A percentile compares a stretch with the other conserved stretches of the same genome.
phyloP scores from a whole-genome alignment of 2,797 vertebrate genomes.

The Adrianichthys oophorus region DNA sequence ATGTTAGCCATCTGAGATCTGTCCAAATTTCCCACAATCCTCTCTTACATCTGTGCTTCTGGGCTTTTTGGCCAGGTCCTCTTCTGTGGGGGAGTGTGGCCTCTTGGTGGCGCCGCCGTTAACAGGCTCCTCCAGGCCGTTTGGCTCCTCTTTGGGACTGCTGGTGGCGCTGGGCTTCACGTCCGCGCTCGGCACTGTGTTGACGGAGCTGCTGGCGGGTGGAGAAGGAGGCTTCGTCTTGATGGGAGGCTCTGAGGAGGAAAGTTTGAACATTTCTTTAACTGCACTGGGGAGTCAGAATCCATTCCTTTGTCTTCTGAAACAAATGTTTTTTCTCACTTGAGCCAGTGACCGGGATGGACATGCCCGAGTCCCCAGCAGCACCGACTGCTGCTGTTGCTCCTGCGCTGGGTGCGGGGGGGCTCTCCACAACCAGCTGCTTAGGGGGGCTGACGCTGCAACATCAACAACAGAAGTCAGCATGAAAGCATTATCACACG shows the following conservation, averaged over 20 bases:
- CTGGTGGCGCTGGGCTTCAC: constrained; percentile 44
- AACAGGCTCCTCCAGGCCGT: constrained; percentile 57
- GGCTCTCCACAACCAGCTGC: constrained; percentile 55
- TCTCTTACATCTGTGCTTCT: constrained; percentile 66
- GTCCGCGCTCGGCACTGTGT: constrained; percentile 7
- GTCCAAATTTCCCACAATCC: background rate
- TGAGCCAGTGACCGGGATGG: constrained; percentile 56
- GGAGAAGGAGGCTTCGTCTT: constrained; percentile 63
- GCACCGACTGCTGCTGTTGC: constrained; percentile 6
- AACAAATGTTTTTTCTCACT: constrained; percentile 36
- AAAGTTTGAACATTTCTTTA: background rate
- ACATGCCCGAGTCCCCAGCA: constrained; percentile 56
- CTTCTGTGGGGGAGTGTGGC: constrained; percentile 70
- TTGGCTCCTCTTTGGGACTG: constrained; percentile 66
- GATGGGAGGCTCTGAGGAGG: constrained; percentile 67
- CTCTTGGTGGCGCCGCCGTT: constrained; percentile 68
- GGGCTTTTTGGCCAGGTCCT: constrained; percentile 76
- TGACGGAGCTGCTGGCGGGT: constrained; percentile 40
- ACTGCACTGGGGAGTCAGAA: background rate
- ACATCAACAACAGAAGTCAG: constrained; percentile 9
- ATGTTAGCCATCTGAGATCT: background rate
- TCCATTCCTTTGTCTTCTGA: constrained; percentile 6
- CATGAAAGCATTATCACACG: background rate
- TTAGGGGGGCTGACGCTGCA: constrained; percentile 61
- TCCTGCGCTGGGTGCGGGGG: constrained; percentile 25